Evolutionary conservation across 1,140 invertebrate genomes (phyloP).

Genomic region (Spodoptera litura): DNA sequence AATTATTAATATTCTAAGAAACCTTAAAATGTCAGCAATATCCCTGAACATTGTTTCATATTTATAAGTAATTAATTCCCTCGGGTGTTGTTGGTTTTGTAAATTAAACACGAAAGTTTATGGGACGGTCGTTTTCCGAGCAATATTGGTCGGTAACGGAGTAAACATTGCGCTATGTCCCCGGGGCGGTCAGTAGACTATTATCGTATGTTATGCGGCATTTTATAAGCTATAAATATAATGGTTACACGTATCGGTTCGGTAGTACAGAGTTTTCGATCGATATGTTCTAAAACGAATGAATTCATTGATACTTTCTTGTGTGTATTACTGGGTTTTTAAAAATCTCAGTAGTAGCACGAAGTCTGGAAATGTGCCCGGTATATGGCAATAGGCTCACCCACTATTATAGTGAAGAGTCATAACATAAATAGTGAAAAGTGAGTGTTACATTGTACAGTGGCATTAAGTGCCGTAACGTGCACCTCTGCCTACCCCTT

Average conservation of each 20-base stretch:
- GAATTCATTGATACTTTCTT: too few relatives aligned
- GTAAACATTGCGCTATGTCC: not conserved
- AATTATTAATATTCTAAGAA: not conserved
- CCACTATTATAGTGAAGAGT: too few relatives aligned
- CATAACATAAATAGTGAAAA: too few relatives aligned
- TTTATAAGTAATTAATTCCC: constrained; percentile 3
- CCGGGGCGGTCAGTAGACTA: not conserved
- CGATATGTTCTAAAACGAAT: too few relatives aligned
- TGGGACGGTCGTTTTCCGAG: not conserved
- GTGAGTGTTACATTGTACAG: too few relatives aligned
- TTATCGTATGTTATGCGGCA: not conserved
- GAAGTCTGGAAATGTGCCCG: too few relatives aligned
- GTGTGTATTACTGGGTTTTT: too few relatives aligned
- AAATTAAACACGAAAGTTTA: constrained; percentile 5
- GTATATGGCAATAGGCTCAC: too few relatives aligned
- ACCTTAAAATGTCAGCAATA: not conserved
- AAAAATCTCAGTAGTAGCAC: too few relatives aligned
- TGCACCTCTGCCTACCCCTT: too few relatives aligned
- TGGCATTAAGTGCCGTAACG: too few relatives aligned
- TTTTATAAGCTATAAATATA: not conserved
- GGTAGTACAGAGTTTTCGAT: not conserved
- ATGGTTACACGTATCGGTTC: not conserved
- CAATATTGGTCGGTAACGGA: not conserved
- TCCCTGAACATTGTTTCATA: not conserved
- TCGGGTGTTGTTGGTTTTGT: not conserved